Conservation (phyloP, 2,113 vertebrate genomes). For the Aptenodytes patagonicus region DNA sequence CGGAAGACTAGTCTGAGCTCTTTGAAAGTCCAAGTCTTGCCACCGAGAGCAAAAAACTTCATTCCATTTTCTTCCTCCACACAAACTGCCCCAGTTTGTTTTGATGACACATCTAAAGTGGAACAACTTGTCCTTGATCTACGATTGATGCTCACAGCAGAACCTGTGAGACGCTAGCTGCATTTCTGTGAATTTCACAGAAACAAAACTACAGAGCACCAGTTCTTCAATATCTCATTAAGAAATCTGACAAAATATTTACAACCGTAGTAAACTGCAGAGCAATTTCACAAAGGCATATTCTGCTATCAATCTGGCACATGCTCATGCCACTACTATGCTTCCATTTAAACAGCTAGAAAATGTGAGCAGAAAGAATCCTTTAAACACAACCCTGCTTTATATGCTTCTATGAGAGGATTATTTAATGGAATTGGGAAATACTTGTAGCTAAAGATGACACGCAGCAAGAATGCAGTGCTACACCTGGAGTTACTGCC, state of each 20-base stretch:
- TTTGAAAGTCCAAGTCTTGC: background rate
- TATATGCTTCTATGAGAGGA: background rate
- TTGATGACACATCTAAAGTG: slow-evolving; percentile 16
- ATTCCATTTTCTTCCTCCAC: background rate
- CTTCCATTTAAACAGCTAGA: background rate
- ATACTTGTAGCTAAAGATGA: background rate
- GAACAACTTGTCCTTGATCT: slow-evolving; percentile 42
- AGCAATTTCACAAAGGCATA: background rate
- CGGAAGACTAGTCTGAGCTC: background rate
- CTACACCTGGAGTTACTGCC: background rate
- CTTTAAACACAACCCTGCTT: background rate
- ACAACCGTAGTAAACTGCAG: background rate
- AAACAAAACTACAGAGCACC: slow-evolving; percentile 19
- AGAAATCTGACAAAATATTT: slow-evolving; percentile 42
- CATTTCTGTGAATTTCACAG: background rate
- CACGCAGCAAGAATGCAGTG: background rate
- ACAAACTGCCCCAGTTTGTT: slow-evolving; percentile 50
- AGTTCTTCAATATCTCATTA: slow-evolving; percentile 48
- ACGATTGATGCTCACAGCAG: background rate
- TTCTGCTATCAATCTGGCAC: background rate
- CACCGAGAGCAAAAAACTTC: background rate
- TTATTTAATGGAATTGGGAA: background rate
- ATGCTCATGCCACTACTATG: rapidly evolving
- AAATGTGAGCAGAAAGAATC: rapidly evolving
- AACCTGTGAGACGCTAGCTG: background rate